These are phyloP conservation scores for Pseudorhombus dupliciocellatus DNA, from an alignment of 2,113 vertebrate genomes.

Conservation along the genomic window DNA sequence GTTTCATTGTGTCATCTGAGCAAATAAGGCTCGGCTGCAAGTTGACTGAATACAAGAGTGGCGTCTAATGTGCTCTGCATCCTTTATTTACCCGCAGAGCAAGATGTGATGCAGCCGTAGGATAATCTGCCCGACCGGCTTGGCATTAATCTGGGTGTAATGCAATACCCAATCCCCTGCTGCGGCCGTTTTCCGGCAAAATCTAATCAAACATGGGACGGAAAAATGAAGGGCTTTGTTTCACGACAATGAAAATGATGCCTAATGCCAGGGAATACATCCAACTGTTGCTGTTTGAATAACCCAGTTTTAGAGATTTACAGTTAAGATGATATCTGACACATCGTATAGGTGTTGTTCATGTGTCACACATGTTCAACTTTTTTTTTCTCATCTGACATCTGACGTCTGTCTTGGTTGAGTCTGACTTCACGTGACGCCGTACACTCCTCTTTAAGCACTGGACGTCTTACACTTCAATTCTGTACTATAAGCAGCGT, in stretches of 20 bases:
- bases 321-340: background rate
- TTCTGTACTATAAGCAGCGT: slow-evolving; percentile 20
- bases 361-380: slow-evolving; percentile 4
- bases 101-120: slow-evolving; percentile 61
- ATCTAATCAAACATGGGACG: slow-evolving; percentile 24
- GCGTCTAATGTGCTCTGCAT: slow-evolving; percentile 59
- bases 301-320: background rate
- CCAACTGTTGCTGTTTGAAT: slow-evolving; percentile 1
- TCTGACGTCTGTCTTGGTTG: slow-evolving; percentile 1
- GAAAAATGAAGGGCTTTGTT: slow-evolving; percentile 12
- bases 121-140: slow-evolving; percentile 51
- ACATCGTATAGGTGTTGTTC: no score
- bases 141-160: slow-evolving; percentile 53
- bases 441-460: background rate
- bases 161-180: slow-evolving; percentile 33
- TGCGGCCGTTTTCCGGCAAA: slow-evolving; percentile 33
- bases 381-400: background rate
- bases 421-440: background rate
- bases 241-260: slow-evolving; percentile 1
- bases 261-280: background rate
- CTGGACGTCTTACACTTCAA: slow-evolving; percentile 21
- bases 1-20: slow-evolving; percentile 67
- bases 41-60: slow-evolving; percentile 52
- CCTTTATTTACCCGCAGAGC: slow-evolving; percentile 72
- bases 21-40: slow-evolving; percentile 55